These are phyloP conservation scores for Harpegnathos saltator DNA, from an alignment of 1,140 invertebrate genomes.

Conservation along the genomic window DNA sequence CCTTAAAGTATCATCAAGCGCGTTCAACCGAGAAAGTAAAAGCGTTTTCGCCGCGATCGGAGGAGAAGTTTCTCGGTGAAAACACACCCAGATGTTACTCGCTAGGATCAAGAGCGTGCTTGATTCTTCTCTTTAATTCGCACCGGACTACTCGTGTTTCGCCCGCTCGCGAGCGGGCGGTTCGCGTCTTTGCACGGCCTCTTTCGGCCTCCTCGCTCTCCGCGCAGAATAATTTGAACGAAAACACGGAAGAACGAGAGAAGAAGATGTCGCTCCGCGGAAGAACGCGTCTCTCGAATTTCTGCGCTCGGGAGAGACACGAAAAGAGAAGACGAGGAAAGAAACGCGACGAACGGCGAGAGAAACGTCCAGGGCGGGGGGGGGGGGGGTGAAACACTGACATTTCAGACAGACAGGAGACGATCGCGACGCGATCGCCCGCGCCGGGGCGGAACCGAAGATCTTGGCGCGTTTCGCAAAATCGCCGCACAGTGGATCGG, in stretches of 20 bases:
- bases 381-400: too few species aligned
- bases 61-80: background rate
- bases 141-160: too few species aligned
- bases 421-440: background rate
- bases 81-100: background rate
- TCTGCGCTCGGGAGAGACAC: background rate
- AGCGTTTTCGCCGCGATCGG: background rate
- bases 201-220: too few species aligned
- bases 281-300: background rate
- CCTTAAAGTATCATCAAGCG: background rate
- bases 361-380: background rate
- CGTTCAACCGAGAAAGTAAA: background rate
- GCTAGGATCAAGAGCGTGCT: background rate
- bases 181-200: too few species aligned
- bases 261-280: constrained; percentile 11
- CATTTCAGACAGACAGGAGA: background rate
- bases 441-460: background rate
- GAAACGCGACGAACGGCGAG: background rate
- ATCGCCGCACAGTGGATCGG: background rate
- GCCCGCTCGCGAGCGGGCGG: too few species aligned
- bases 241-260: background rate
- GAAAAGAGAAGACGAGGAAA: background rate
- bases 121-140: too few species aligned
- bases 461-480: background rate
- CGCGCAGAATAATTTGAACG: background rate